Conservation (phyloP, 2,888 invertebrate genomes). For the Ypsolopha scabrella region DNA sequence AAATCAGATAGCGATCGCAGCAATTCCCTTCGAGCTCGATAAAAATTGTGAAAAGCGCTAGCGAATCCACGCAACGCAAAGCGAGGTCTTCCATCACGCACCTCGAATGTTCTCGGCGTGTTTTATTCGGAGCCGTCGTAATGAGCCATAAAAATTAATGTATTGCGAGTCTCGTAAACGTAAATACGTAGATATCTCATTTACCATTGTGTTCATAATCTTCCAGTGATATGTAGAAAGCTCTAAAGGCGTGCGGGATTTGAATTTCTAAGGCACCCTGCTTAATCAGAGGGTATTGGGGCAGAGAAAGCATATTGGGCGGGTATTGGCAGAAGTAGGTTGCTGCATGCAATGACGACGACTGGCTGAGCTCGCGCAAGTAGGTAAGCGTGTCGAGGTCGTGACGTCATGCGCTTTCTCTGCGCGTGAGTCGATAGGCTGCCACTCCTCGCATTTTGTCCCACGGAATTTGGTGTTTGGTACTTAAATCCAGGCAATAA, state of each 20-base stretch:
- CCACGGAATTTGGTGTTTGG: too few relatives aligned
- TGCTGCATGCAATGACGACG: conserved; percentile 23
- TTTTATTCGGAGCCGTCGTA: conserved; percentile 53
- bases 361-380: conserved; percentile 35
- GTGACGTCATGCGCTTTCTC: conserved; percentile 68
- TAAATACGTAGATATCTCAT: conserved; percentile 38
- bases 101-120: conserved; percentile 37
- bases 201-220: too few relatives aligned
- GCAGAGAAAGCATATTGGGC: conserved; percentile 50
- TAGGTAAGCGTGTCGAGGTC: conserved; percentile 70
- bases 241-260: too few relatives aligned
- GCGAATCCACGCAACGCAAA: conserved; percentile 13
- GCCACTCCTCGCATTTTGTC: conserved; percentile 25
- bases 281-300: conserved; percentile 5
- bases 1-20: conserved; percentile 37
- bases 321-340: conserved; percentile 48
- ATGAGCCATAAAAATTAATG: conserved; percentile 54
- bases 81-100: conserved; percentile 28
- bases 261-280: too few relatives aligned
- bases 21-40: conserved; percentile 19
- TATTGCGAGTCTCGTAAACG: conserved; percentile 45
- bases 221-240: too few relatives aligned
- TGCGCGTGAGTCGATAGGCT: conserved; percentile 39
- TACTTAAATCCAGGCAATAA: too few relatives aligned
- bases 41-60: conserved; percentile 32